Base-by-base conservation (phyloP, 2,797 vertebrate genomes). In the Phalloptychus januarius region DNA sequence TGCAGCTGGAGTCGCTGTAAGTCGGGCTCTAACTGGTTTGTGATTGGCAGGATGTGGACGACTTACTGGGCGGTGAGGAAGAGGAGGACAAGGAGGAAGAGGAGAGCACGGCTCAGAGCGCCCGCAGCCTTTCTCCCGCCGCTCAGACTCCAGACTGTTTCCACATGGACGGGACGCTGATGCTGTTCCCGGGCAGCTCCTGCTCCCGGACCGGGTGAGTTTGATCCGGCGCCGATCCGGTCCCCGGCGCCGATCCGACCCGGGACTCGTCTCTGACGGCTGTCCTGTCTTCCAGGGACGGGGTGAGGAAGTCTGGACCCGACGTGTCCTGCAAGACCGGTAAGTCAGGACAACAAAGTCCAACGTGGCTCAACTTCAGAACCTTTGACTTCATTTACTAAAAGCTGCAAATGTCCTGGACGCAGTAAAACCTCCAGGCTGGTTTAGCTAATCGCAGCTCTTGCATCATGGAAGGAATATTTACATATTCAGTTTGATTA, bases 111-210 rank as follows among this genome's bases (percentile, higher is more conserved):
- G 85, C 8, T 8, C 86, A 63, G 56, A 93, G 93, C 25, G 20
- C 91, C 73, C 88, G 89, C 75, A 94, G 92, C 69, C 75, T 74
- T 8, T 94, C 93, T 72, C 87, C 93, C 0, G 75, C 69, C 10
- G 80, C 69, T 3, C 92, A 84, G 0, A 85, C 85, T 10, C 93
- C 91, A 0, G 94, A 95, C 81, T 89, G 93, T 5, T 81, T 95
- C 11, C 94, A 94, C 78, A 94, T 95, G 0, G 98, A 99, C 28
- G 96, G 97, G 1, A 97, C 97, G 0, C 83, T 99, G 71, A 93
- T 99, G 93, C 94, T 99, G 25, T 99, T 99, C 75, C 97, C 97
- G 4, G 97, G 97, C 33, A 98, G 90, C 92, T 99, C 97, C 78
- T 95, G 94, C 86, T 98, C 97, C 36, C 97, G 97, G 82, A 97